Evolutionary conservation across 2,888 invertebrate species (phyloP), one percentile per base, ranked within the genome.

Genomic region (Aquatica leii): DNA sequence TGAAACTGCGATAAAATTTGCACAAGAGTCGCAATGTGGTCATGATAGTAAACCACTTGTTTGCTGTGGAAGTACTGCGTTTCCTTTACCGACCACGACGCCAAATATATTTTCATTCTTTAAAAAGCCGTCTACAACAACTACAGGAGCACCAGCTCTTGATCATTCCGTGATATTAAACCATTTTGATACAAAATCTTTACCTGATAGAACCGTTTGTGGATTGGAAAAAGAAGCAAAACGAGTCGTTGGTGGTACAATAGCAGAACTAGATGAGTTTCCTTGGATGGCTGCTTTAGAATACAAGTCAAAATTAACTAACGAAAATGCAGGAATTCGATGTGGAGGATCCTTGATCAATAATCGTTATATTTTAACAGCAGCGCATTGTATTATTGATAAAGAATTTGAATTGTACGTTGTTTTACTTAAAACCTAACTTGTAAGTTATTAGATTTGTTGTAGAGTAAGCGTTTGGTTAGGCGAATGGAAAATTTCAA

Each of bases 1-100:
- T 8, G 40, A 50, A 1, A 41, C 37, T n/a, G 59, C 52, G 0
- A 17, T 62, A 1, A 14, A 60, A 51, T 83, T 79, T 65, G 74
- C 85, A 18, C 78, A 80, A 37, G 73, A 74, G 58, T 83, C 85
- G 0, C 82, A 84, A 40, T 85, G 85, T 60, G 85, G 85, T 1
- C 85, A 84, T 68, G 79, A 81, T 0, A 77, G 78, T 24, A 69
- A 71, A 0, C 85, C 85, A 0, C 78, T 69, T 18, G 84, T 86
- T 0, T 85, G 58, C n/a, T 58, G 58, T 34, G 58, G 51, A 15
- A 18, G 49, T 20, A 17, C n/a, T 2, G 48, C n/a, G 11, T 37
- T n/a, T 21, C 2, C 5, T 5, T 1, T n/a, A 21, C 3, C 20
- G 4, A 24, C 24, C 6, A 24, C 24, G 24, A n/a, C n/a, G n/a